These are phyloP conservation scores for Acrocephalus scirpaceus DNA, from an alignment of 2,797 vertebrate species.

Conservation along the genomic window DNA sequence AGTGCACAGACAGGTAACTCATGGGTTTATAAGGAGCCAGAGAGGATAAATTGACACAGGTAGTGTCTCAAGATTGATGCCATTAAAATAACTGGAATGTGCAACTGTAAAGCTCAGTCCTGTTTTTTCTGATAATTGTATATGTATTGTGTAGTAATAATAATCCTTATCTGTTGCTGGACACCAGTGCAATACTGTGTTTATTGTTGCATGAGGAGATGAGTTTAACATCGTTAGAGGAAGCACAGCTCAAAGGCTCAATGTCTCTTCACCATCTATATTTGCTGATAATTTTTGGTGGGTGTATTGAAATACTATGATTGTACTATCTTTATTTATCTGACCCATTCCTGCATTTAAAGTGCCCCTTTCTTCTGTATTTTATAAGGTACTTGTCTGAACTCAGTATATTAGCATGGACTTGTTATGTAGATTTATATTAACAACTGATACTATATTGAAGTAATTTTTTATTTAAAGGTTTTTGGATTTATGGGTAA, in stretches of 20 bases:
- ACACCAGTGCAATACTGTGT: background rate
- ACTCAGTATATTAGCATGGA: background rate
- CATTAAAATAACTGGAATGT: background rate
- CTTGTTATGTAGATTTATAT: background rate
- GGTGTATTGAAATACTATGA: background rate
- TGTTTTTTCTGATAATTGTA: background rate
- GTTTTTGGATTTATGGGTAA: background rate
- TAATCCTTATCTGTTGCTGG: background rate
- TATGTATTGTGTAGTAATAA: background rate
- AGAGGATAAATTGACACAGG: background rate
- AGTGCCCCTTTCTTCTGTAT: background rate
- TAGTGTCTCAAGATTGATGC: background rate
- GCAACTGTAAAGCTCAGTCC: background rate
- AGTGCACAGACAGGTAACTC: background rate
- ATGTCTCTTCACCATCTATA: background rate
- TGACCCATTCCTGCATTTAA: background rate
- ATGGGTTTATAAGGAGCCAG: background rate
- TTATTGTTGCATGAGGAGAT: background rate
- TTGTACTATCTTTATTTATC: background rate
- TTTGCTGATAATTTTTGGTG: background rate
- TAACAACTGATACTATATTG: background rate
- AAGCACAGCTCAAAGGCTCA: background rate
- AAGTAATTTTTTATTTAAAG: constrained; percentile 7
- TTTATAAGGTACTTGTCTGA: constrained; percentile 5
- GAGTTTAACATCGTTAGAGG: background rate